Conservation (phyloP, 2,888 invertebrate species). For the Eulithis prunata region DNA sequence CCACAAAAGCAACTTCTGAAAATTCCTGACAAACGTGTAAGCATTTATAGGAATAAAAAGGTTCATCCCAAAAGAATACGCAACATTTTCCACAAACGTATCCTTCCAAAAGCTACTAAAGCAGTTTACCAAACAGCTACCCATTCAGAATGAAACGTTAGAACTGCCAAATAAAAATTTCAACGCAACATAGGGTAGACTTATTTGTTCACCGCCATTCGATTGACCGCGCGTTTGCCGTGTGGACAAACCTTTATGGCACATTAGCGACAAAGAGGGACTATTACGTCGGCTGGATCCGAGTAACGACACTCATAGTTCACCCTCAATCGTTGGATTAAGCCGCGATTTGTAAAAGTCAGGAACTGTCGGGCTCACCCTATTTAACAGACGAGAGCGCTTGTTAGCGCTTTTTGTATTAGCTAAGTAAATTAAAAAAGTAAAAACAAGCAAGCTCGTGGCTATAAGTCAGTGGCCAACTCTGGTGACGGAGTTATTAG, state of each 20-base stretch:
- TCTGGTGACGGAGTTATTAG: too few species aligned
- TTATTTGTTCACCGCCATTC: slow-evolving; percentile 32
- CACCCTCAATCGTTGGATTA: slow-evolving; percentile 77
- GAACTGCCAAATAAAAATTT: slow-evolving; percentile 42
- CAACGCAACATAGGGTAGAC: slow-evolving; percentile 36
- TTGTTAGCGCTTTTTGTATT: slow-evolving; percentile 54
- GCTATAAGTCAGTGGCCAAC: too few species aligned
- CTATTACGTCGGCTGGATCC: slow-evolving; percentile 67
- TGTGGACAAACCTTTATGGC: slow-evolving; percentile 64
- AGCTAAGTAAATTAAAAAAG: neutral
- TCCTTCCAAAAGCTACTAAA: slow-evolving; percentile 34
- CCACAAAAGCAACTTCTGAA: neutral
- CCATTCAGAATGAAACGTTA: slow-evolving; percentile 30
- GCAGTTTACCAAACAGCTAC: slow-evolving; percentile 40
- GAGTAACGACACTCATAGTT: slow-evolving; percentile 75
- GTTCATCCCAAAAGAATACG: slow-evolving; percentile 21
- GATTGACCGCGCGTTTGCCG: slow-evolving; percentile 48
- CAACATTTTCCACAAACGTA: slow-evolving; percentile 23
- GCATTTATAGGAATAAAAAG: slow-evolving; percentile 11
- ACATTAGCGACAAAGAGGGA: slow-evolving; percentile 75
- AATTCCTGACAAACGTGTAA: slow-evolving; percentile 9
- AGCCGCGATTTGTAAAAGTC: slow-evolving; percentile 73
- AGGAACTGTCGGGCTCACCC: slow-evolving; percentile 63
- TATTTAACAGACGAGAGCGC: slow-evolving; percentile 59
- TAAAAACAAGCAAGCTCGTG: too few species aligned